Percentiles rank a stretch among this genome's conserved stretches.
Conservation (phyloP, 2,797 vertebrate species). For the Enteromius anoplus region DNA sequence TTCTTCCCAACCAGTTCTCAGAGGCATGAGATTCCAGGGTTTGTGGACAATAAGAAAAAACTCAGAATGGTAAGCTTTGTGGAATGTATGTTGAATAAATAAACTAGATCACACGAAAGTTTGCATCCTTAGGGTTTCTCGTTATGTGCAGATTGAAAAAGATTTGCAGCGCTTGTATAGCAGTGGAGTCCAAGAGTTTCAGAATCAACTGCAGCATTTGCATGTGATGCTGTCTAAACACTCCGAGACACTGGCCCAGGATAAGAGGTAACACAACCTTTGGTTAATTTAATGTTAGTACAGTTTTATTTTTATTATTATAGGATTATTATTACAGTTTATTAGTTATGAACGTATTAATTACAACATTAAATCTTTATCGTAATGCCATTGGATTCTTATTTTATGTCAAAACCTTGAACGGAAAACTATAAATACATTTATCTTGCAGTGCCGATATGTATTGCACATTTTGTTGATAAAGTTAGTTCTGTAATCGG, state of each 20-base stretch:
- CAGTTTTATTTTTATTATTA: too few species aligned
- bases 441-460: too few species aligned
- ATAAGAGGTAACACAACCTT: conserved; percentile 71
- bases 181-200: conserved; percentile 78
- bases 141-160: conserved; percentile 75
- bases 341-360: not conserved
- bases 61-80: conserved; percentile 69
- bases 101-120: not conserved
- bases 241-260: conserved; percentile 69
- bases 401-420: not conserved
- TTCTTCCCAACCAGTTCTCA: conserved; percentile 55
- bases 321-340: not conserved
- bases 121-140: not conserved
- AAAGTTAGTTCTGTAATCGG: too few species aligned
- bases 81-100: not conserved
- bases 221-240: conserved; percentile 75
- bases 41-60: conserved; percentile 64
- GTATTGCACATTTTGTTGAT: too few species aligned
- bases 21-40: conserved; percentile 60
- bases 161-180: conserved; percentile 77
- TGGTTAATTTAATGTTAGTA: not conserved
- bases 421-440: too few species aligned
- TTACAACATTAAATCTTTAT: not conserved
- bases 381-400: not conserved
- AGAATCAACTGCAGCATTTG: conserved; percentile 74